phyloP scores from a whole-genome alignment of 2,888 invertebrate species.

The Macrostomum cliftonense region DNA sequence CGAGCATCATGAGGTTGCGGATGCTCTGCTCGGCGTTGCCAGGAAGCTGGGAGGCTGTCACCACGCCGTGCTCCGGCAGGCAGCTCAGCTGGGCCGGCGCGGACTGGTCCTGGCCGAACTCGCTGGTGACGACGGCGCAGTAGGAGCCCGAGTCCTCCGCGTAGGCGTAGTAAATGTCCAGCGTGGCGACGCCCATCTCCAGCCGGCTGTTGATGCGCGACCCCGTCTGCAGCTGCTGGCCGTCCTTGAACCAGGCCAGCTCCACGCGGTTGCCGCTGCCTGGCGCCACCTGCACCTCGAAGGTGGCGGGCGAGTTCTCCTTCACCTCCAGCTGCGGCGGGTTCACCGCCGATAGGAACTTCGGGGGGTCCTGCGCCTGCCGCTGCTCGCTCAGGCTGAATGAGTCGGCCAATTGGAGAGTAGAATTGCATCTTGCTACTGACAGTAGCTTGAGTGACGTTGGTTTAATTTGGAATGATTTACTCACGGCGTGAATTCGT shows the following conservation, averaged over 20 bases:
- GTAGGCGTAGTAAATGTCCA: constrained; percentile 82
- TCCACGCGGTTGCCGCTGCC: constrained; percentile 77
- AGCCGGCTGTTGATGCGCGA: constrained; percentile 1
- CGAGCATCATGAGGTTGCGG: constrained; percentile 73
- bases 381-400: no score
- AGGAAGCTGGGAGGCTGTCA: constrained; percentile 16
- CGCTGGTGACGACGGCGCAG: constrained; percentile 79
- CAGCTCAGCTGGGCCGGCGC: constrained; percentile 1
- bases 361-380: no score
- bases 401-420: no score
- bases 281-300: constrained; percentile 78
- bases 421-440: no score
- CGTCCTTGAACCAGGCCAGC: constrained; percentile 89
- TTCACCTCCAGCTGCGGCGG: constrained; percentile 37
- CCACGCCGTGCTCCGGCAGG: constrained; percentile 14
- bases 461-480: background rate
- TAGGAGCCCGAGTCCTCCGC: constrained; percentile 92
- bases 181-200: constrained; percentile 86
- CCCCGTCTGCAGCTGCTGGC: constrained; percentile 64
- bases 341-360: no score
- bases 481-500: constrained; percentile 7
- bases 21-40: constrained; percentile 77
- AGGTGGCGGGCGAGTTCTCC: constrained; percentile 80
- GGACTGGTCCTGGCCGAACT: constrained; percentile 59
- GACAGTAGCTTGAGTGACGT: background rate